These are phyloP conservation scores for Gnathonemus echidnorhynchus DNA, from an alignment of 2,113 vertebrate species.

Conservation along the genomic window DNA sequence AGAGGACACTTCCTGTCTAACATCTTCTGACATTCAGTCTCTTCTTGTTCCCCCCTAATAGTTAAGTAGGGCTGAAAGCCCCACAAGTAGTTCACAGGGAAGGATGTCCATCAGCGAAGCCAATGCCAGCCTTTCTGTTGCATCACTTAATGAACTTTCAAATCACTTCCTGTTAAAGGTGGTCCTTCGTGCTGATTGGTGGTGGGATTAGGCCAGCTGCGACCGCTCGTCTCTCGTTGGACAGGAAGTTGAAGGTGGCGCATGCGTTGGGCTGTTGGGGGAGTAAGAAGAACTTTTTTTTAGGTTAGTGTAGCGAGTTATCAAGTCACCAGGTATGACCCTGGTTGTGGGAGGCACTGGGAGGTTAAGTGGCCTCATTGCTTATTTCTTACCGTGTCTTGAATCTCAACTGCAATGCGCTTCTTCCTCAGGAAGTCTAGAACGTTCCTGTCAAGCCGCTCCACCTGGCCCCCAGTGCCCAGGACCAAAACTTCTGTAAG, in stretches of 20 bases:
- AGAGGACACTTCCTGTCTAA: not conserved
- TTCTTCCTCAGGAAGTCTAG: conserved; percentile 65
- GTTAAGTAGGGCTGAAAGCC: not conserved
- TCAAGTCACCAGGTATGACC: not conserved
- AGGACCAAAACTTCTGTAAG: conserved; percentile 81
- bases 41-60: not conserved
- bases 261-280: conserved; percentile 80
- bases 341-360: not conserved
- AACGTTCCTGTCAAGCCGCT: conserved; percentile 61
- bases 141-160: not conserved
- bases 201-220: conserved; percentile 89
- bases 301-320: not conserved
- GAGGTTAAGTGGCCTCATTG: not conserved
- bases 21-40: not conserved
- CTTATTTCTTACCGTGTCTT: conserved; percentile 77
- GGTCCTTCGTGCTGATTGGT: conserved; percentile 31
- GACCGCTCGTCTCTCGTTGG: conserved; percentile 63
- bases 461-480: conserved; percentile 75
- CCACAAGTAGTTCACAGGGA: not conserved
- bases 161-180: not conserved
- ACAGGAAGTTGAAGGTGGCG: conserved; percentile 91
- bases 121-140: not conserved
- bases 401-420: conserved; percentile 85
- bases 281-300: not conserved
- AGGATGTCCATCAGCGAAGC: not conserved